Evolutionary conservation across 2,797 vertebrate species (phyloP).

Genomic region (Poecilia gillii): DNA sequence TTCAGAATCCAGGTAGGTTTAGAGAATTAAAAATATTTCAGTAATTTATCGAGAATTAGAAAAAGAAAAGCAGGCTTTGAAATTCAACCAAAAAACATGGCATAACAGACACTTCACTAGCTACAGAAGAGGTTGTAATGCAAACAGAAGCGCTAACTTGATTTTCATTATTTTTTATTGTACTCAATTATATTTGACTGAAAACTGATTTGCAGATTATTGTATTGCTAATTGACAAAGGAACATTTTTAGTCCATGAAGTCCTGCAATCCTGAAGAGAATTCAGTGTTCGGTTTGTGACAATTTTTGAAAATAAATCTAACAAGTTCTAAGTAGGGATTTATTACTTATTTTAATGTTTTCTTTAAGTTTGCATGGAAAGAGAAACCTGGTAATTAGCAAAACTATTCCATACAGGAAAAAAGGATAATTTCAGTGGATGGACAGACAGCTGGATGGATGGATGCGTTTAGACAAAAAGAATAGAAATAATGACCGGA

Average conservation of each 20-base stretch:
- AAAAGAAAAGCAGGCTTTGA: neutral
- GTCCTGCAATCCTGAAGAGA: neutral
- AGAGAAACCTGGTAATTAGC: neutral
- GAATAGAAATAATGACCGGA: neutral
- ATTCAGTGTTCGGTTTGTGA: neutral
- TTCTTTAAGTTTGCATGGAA: neutral
- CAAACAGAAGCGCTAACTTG: neutral
- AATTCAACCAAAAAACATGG: neutral
- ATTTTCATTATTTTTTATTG: neutral
- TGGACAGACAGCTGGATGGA: neutral
- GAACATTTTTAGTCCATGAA: neutral
- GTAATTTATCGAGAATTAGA: neutral
- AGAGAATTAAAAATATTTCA: neutral
- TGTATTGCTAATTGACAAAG: neutral
- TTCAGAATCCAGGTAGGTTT: neutral
- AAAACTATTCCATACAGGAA: neutral
- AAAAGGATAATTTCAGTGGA: neutral
- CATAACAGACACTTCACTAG: neutral
- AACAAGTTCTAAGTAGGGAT: neutral
- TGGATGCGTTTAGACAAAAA: neutral
- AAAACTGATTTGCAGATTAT: neutral
- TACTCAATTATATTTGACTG: neutral
- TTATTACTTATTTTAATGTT: neutral
- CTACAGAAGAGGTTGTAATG: neutral
- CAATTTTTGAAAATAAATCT: neutral